A percentile compares a stretch with the other conserved stretches of the same genome.
Conservation (phyloP, 2,797 vertebrate species). For the Channa striata region DNA sequence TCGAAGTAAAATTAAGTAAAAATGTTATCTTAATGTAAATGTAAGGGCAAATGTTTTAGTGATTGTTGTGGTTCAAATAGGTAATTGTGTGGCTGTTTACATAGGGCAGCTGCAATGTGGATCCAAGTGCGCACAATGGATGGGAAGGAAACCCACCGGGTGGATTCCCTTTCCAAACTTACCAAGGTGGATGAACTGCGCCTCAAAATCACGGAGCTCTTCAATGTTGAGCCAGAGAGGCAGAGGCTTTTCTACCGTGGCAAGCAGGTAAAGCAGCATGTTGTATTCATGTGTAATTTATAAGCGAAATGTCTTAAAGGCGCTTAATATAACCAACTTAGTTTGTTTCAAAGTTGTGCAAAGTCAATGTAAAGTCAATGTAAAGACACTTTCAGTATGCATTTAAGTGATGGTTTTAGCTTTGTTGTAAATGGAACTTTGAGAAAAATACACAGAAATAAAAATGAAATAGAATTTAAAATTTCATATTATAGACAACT, state of each 20-base stretch:
- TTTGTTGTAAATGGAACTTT: not conserved
- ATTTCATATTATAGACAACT: not conserved
- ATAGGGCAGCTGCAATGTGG: slow-evolving; percentile 93
- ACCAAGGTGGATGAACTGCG: slow-evolving; percentile 96
- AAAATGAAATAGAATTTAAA: not conserved
- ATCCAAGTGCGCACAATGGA: slow-evolving; percentile 99
- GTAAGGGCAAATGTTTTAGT: not conserved
- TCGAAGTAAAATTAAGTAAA: too few relatives aligned
- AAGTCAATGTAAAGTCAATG: too few relatives aligned
- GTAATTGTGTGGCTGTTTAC: slow-evolving; percentile 24
- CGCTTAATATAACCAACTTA: not conserved
- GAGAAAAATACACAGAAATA: not conserved
- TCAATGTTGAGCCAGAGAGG: slow-evolving; percentile 89
- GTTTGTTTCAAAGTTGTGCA: not conserved
- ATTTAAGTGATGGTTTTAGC: not conserved
- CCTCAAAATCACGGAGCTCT: slow-evolving; percentile 89
- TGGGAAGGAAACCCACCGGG: slow-evolving; percentile 91
- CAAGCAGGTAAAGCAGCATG: slow-evolving; percentile 88
- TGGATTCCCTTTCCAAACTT: slow-evolving; percentile 94
- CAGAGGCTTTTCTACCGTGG: slow-evolving; percentile 96
- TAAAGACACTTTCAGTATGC: too few relatives aligned
- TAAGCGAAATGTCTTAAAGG: not conserved
- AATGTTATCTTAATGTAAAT: not conserved
- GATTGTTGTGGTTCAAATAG: not conserved
- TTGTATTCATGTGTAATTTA: not conserved